Evolutionary conservation across 2,113 vertebrate species (phyloP).

Genomic region (Mormyrus iriodes): DNA sequence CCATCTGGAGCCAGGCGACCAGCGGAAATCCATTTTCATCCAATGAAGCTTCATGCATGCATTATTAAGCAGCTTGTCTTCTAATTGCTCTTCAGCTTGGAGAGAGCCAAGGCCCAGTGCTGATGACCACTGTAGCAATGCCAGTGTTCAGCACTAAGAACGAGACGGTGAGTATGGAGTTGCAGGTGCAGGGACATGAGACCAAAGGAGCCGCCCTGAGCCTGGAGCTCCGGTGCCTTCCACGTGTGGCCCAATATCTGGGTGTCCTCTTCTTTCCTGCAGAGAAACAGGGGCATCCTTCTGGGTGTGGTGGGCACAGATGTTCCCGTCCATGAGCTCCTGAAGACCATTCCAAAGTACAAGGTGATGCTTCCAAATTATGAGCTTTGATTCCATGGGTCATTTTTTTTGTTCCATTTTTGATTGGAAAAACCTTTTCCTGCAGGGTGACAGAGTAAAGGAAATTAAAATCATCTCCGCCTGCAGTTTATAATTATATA

Average conservation of each 20-base stretch:
- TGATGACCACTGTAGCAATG: conserved; percentile 99
- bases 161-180: conserved; percentile 81
- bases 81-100: conserved; percentile 68
- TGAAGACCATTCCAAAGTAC: conserved; percentile 95
- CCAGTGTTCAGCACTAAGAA: conserved; percentile 98
- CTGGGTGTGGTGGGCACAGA: conserved; percentile 96
- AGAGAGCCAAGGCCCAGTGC: conserved; percentile 76
- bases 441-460: conserved; percentile 22
- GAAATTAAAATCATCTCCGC: no score
- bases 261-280: conserved; percentile 13
- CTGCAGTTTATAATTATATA: conserved; percentile 6
- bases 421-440: conserved; percentile 30
- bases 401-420: background rate
- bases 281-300: conserved; percentile 91
- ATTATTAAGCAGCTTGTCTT: conserved; percentile 31
- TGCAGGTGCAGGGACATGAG: background rate
- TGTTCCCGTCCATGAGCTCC: conserved; percentile 90
- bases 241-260: background rate
- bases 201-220: background rate
- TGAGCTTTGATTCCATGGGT: background rate
- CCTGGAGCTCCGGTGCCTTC: background rate
- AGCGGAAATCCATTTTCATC: background rate
- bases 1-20: conserved; percentile 4
- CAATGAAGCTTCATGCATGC: background rate
- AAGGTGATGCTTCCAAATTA: conserved; percentile 64